Conservation (phyloP, 2,113 vertebrate genomes). For the Aphelocoma coerulescens region DNA sequence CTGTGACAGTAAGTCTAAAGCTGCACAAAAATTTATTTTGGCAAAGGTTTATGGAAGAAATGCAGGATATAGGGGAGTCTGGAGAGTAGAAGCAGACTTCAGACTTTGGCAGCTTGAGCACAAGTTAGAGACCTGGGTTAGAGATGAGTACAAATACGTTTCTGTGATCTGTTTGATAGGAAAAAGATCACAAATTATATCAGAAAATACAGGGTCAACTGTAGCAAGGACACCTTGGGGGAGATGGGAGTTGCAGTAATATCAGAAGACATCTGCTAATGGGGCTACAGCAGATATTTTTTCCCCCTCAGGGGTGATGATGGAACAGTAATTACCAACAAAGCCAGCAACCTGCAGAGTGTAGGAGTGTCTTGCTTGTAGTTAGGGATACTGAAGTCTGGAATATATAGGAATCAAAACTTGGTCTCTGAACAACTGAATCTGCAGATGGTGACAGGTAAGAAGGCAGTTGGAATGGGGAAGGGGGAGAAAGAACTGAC, state of each 20-base stretch:
- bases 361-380: neutral
- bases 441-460: neutral
- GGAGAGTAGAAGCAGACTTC: neutral
- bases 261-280: constrained; percentile 34
- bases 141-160: neutral
- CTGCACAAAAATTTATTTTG: neutral
- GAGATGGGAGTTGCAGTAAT: neutral
- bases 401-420: neutral
- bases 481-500: neutral
- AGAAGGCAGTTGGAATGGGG: neutral
- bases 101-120: neutral
- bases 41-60: neutral
- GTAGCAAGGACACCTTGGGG: neutral
- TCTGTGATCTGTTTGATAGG: neutral
- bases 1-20: neutral
- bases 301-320: neutral
- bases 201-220: constrained; percentile 26
- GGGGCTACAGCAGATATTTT: neutral
- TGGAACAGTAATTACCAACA: constrained; percentile 2
- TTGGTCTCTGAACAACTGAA: neutral
- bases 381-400: neutral
- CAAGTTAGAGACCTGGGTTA: neutral
- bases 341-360: neutral
- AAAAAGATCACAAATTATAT: constrained; percentile 31
- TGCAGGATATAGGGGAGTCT: neutral